Base-by-base conservation (phyloP, 2,797 vertebrate genomes). In the Phoeniculus purpureus region DNA sequence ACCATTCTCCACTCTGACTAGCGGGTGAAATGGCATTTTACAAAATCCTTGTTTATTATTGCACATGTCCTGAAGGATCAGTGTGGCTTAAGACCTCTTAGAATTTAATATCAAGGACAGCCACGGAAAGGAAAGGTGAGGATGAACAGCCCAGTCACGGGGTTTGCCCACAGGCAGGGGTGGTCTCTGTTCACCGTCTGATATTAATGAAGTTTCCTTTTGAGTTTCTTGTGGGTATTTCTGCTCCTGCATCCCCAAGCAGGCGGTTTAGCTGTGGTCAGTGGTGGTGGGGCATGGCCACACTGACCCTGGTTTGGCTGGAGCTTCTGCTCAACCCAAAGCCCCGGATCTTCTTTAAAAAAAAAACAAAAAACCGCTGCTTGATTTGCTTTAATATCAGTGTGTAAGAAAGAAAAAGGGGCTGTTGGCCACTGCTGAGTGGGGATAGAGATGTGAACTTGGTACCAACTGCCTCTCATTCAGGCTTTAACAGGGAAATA, bases 181-280 rank as follows among this genome's bases (percentile, higher is more conserved):
- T 1, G 13, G 17, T 37, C 31, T 16, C 4, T 10, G 2, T 10
- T 71, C 10, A 6, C 50, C 18, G 43, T 50, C 0, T 7, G 43
- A 6, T 55, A 34, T 34, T 23, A 48, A 31, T 0, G 23, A 15
- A 50, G 12, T 16, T 78, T 86, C 10, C 20, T 81, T 29, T 15
- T 3, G 14, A 47, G 14, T 31, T 60, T 45, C 19, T 37, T 6
- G 23, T 27, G 37, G 31, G 14, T 31, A 3, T 77, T 54, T 32
- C 37, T 73, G 40, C 48, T 71, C 26, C 65, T 21, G 8, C 27
- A 23, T 55, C 47, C 27, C 40, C 0, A 3, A 7, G 34, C 10
- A 14, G 40, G 34, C 0, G 12, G 10, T 50, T 64, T 80, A 70
- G 58, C 25, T 9, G 18, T 21, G 2, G 11, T 25, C 0, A 7